Evolutionary conservation across 2,888 invertebrate species (phyloP), one percentile per base, ranked within the genome.

Genomic region (Sarcophaga rosellei): DNA sequence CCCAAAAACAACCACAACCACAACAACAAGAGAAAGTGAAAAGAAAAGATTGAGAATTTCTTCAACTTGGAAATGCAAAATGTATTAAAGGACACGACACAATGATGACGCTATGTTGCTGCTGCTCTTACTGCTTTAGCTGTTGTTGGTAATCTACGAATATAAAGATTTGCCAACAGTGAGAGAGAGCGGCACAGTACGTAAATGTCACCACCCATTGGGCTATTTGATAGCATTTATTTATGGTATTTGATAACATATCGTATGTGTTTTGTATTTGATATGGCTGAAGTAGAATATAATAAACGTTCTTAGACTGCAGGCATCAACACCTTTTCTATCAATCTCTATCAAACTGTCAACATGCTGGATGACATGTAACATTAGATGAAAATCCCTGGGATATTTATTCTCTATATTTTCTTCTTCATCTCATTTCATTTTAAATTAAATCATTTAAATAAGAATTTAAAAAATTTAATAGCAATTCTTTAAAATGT

Each of bases 311-410:
- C 70, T 79, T 20, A 80, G 75, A 81, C 84, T 84, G 81, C 86
- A 86, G 86, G 81, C 84, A 84, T 84, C 86, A 84, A 84, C 86
- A 86, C 86, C 86, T 84, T 86, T 86, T 78, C 84, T 78, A 86
- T 86, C 84, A 86, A 86, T 86, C 86, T 84, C 84, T 78, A 78
- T 86, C 86, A 86, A 86, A 81, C 57, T 86, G 84, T 86, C 84
- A 86, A 68, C 86, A 84, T 86, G 86, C 86, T 86, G 81, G 44
- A 81, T 81, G 84, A 86, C 86, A 84, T 81, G 62, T 78, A 72
- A 66, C 86, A 86, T 86, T 84, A 75, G 81, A 63, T 81, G 66
- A 45, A 78, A 86, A 86, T 81, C 86, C 70, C 86, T 53, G 20
- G 44, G 25, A 74, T 61, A 84, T 77, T 82, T 74, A 61, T 23